These are phyloP conservation scores for Trichogramma evanescens DNA, from an alignment of 2,888 invertebrate species.

Conservation along the genomic window DNA sequence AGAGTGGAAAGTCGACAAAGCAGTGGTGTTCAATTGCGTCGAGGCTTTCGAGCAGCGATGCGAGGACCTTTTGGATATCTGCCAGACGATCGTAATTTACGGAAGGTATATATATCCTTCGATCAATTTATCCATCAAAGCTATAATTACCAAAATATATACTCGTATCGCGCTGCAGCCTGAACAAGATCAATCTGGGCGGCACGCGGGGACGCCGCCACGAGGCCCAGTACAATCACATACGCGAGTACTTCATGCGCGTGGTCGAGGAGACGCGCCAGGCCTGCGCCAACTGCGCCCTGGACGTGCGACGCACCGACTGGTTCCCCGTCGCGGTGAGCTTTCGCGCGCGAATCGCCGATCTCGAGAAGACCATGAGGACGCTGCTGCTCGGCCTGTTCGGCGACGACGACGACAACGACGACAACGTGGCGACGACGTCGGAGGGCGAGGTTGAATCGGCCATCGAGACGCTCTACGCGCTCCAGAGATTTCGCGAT, in stretches of 20 bases:
- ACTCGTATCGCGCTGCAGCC: slow-evolving; percentile 25
- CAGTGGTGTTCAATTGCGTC: slow-evolving; percentile 52
- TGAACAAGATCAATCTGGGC: slow-evolving; percentile 48
- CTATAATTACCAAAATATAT: too few species aligned
- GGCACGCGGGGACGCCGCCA: slow-evolving; percentile 45
- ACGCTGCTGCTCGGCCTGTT: slow-evolving; percentile 52
- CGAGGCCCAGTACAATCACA: slow-evolving; percentile 37
- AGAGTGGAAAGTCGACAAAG: slow-evolving; percentile 46
- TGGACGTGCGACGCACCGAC: slow-evolving; percentile 45
- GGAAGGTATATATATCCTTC: slow-evolving; percentile 41
- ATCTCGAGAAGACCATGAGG: slow-evolving; percentile 53
- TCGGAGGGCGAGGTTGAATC: slow-evolving; percentile 50
- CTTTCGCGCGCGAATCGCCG: slow-evolving; percentile 43
- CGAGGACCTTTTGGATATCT: slow-evolving; percentile 53
- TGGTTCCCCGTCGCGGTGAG: slow-evolving; percentile 49
- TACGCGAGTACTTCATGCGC: slow-evolving; percentile 49
- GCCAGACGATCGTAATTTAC: slow-evolving; percentile 52
- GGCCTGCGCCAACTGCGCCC: slow-evolving; percentile 43
- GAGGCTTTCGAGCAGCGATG: slow-evolving; percentile 54
- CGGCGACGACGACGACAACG: slow-evolving; percentile 45
- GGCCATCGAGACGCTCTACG: slow-evolving; percentile 51
- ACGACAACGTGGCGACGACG: slow-evolving; percentile 53
- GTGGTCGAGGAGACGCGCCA: slow-evolving; percentile 45
- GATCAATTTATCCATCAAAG: not conserved
- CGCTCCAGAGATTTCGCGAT: slow-evolving; percentile 33